phyloP scores from a whole-genome alignment of 2,888 invertebrate species.

The Patella ulyssiponensis region DNA sequence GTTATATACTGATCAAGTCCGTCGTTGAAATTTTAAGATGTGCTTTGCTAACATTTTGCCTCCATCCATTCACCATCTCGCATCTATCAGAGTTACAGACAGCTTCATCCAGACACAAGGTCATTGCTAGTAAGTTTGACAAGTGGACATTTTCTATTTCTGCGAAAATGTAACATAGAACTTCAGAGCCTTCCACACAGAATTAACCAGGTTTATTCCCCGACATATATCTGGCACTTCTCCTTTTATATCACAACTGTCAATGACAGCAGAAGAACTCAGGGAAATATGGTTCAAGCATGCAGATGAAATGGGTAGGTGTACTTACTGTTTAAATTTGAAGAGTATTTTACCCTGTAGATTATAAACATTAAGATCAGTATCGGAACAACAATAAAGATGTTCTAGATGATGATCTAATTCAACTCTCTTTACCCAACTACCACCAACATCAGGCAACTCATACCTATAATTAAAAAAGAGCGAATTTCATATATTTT shows the following conservation, averaged over 20 bases:
- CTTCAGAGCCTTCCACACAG: too few species aligned
- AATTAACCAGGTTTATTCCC: not conserved
- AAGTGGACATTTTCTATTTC: not conserved
- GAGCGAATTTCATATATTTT: too few species aligned
- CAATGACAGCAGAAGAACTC: too few species aligned
- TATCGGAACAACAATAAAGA: slow-evolving; percentile 70
- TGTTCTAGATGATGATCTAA: slow-evolving; percentile 65
- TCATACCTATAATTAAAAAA: slow-evolving; percentile 51
- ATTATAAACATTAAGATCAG: slow-evolving; percentile 68
- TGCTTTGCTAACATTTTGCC: too few species aligned
- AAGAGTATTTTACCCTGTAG: slow-evolving; percentile 67
- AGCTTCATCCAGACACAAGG: not conserved
- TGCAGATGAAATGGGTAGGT: not conserved
- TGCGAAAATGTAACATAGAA: not conserved
- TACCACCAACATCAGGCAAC: slow-evolving; percentile 66
- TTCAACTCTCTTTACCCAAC: slow-evolving; percentile 70
- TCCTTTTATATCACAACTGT: too few species aligned
- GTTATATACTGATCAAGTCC: too few species aligned
- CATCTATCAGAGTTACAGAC: too few species aligned
- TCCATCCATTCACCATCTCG: too few species aligned
- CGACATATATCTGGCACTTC: not conserved
- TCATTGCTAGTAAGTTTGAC: not conserved
- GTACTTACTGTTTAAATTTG: slow-evolving; percentile 60
- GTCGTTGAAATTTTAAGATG: too few species aligned
- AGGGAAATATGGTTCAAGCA: too few species aligned